Conservation (phyloP, 2,113 vertebrate genomes). For the Bettongia penicillata region DNA sequence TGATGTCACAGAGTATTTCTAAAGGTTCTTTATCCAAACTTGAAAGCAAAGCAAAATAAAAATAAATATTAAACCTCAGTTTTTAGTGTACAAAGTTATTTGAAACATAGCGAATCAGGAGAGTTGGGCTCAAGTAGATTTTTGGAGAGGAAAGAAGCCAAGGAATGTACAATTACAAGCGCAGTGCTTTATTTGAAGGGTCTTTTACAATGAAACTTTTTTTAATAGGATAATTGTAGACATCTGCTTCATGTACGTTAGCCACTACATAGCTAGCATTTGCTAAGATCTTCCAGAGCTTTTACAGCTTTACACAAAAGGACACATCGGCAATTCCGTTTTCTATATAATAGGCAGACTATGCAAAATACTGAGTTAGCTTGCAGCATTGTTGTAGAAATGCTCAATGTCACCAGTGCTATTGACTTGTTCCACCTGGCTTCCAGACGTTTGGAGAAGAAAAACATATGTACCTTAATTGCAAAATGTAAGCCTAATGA, state of each 20-base stretch:
- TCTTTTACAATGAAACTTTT: slow-evolving; percentile 71
- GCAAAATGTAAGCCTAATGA: slow-evolving; percentile 80
- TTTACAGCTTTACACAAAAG: slow-evolving; percentile 76
- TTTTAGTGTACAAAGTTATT: slow-evolving; percentile 40
- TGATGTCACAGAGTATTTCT: slow-evolving; percentile 27
- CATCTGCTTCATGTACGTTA: slow-evolving; percentile 66
- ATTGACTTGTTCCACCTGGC: slow-evolving; percentile 80
- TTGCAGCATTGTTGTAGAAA: slow-evolving; percentile 71
- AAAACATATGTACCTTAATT: slow-evolving; percentile 78
- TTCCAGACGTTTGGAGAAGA: slow-evolving; percentile 77
- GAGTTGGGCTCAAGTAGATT: background rate
- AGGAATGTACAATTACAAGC: slow-evolving; percentile 55
- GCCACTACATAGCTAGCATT: slow-evolving; percentile 58
- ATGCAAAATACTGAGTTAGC: slow-evolving; percentile 73
- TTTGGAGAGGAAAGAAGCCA: slow-evolving; percentile 58
- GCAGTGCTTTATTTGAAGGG: slow-evolving; percentile 60
- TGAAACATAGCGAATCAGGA: slow-evolving; percentile 49
- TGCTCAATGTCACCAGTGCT: slow-evolving; percentile 73
- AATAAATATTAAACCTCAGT: background rate
- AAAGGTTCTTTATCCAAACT: slow-evolving; percentile 25
- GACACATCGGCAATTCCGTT: slow-evolving; percentile 66
- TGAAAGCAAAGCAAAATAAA: slow-evolving; percentile 33
- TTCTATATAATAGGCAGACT: slow-evolving; percentile 71
- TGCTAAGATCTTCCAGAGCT: slow-evolving; percentile 51
- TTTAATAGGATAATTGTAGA: slow-evolving; percentile 64